phyloP scores from a whole-genome alignment of 1,140 invertebrate species.

The Zaprionus gabonicus region DNA sequence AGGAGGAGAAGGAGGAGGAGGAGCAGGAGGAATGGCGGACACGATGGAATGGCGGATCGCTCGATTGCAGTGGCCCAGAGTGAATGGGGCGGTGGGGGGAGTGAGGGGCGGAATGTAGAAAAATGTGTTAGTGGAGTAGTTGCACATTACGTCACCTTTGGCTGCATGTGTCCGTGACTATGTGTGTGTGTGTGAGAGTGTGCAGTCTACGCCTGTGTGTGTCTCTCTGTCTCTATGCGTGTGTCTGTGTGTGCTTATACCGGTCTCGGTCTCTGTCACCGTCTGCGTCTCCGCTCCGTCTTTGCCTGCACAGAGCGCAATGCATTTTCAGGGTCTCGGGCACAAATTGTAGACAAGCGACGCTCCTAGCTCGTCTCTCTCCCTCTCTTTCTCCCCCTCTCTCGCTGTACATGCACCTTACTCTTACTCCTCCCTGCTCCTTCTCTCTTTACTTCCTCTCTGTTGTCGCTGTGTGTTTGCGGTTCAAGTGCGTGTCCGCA shows the following conservation, averaged over 20 bases:
- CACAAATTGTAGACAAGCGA: conserved; percentile 9
- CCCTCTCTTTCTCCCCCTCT: not conserved
- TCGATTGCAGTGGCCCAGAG: not conserved
- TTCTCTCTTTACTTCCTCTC: conserved; percentile 6
- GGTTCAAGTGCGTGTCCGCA: conserved; percentile 33
- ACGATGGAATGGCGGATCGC: conserved; percentile 3
- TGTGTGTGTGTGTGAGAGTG: conserved; percentile 21
- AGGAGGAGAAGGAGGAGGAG: not conserved
- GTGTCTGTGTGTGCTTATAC: conserved; percentile 27
- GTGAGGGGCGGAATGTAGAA: conserved; percentile 80
- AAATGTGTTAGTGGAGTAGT: conserved; percentile 85
- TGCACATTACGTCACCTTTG: conserved; percentile 83
- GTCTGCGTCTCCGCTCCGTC: not conserved
- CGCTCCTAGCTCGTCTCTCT: not conserved
- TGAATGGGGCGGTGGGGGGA: not conserved
- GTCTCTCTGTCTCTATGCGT: conserved; percentile 34
- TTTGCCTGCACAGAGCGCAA: not conserved
- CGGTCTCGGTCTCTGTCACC: conserved; percentile 16
- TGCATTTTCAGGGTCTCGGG: conserved; percentile 46
- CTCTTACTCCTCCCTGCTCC: not conserved
- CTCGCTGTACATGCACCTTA: too few relatives aligned
- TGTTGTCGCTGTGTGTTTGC: conserved; percentile 21
- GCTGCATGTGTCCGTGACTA: conserved; percentile 34
- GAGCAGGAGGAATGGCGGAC: not conserved
- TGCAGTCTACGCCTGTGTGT: conserved; percentile 15